phyloP scores from a whole-genome alignment of 1,140 invertebrate genomes.

The Danaus plexippus region DNA sequence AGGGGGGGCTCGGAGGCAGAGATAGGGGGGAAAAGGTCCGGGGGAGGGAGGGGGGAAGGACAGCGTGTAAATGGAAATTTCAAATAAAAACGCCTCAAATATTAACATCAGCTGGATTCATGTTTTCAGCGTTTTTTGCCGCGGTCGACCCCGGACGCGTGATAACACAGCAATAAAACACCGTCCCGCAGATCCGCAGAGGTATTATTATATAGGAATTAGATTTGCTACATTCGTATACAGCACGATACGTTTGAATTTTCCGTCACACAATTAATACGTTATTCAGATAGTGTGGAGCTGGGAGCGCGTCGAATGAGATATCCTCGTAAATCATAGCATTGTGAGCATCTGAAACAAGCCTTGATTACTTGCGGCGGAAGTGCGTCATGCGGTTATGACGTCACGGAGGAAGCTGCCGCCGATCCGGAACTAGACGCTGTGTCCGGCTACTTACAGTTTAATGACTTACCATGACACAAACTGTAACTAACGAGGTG shows the following conservation, averaged over 20 bases:
- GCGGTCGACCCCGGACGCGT: constrained; percentile 33
- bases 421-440: constrained; percentile 50
- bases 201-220: too few relatives aligned
- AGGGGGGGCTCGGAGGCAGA: constrained; percentile 35
- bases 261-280: too few relatives aligned
- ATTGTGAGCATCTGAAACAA: constrained; percentile 4
- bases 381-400: constrained; percentile 53
- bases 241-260: too few relatives aligned
- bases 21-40: background rate
- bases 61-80: constrained; percentile 68
- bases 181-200: constrained; percentile 9
- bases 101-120: constrained; percentile 67
- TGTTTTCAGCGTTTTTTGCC: constrained; percentile 51
- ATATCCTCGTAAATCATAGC: background rate
- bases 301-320: background rate
- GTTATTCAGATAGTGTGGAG: background rate
- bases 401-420: constrained; percentile 52
- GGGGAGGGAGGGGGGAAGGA: constrained; percentile 19
- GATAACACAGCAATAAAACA: constrained; percentile 52
- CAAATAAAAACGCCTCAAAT: constrained; percentile 70
- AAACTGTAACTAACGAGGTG: too few relatives aligned
- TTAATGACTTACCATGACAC: constrained; percentile 34
- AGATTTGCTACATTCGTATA: too few relatives aligned
- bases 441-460: constrained; percentile 46
- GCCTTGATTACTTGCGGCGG: constrained; percentile 31